Evolutionary conservation across 1,140 invertebrate species (phyloP), one percentile per base, ranked within the genome.

Genomic region (Penaeus indicus): DNA sequence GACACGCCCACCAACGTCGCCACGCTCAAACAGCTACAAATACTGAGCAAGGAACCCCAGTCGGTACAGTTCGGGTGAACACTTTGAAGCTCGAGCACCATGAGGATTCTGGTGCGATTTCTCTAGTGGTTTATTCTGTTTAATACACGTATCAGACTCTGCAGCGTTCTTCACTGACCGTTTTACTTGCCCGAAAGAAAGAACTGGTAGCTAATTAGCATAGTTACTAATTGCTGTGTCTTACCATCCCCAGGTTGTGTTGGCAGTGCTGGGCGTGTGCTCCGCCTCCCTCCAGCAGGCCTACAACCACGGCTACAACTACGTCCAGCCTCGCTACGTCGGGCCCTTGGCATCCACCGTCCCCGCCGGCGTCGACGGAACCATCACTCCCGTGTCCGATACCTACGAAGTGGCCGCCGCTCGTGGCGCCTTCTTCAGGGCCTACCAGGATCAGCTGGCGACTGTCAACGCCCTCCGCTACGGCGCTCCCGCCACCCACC

Each of bases 211-310:
- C 32, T 32, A 32, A 32, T 32, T 32, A 32, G 32, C 32, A 32
- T 32, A 32, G 2, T 32, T 32, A 32, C 32, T 32, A 32, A 32
- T 32, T 32, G 32, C 32, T 72, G 16, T 13, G 10, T 25, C 13
- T 7, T 13, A 72, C 32, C n/a, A 8, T 21, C 42, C 13, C 19
- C 25, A 75, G 72, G 25, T 75, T 22, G 72, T 75, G 5, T 25
- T 75, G 72, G 72, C 72, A n/a, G 72, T 75, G 72, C 18, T 75
- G 21, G 72, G 72, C 72, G 72, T 75, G 25, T 75, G 72, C n/a
- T 25, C n/a, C 18, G 72, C 72, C 42, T 75, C 25, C 25, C 18
- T 13, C 72, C 72, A 32, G 25, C 18, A 75, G 19, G 72, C 72
- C 72, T 27, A 25, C 72, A 18, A 19, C 72, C 25, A 75, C 27